Base-by-base conservation (phyloP, 2,113 vertebrate genomes). In the Zosterops borbonicus region DNA sequence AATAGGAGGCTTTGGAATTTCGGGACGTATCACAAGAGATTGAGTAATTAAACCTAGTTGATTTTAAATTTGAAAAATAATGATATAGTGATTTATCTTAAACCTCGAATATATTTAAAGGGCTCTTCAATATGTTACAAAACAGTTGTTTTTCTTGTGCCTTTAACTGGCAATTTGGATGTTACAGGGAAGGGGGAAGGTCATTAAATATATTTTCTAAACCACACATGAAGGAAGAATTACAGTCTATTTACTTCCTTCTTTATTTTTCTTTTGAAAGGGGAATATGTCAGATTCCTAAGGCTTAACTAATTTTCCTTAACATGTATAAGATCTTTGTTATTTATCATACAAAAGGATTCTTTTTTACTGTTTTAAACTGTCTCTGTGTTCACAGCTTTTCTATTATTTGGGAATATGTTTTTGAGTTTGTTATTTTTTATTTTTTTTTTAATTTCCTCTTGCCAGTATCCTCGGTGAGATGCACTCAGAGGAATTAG, bases 171-270 rank as follows among this genome's bases (percentile, higher is more conserved):
- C 3, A 35, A 19, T 55, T 82, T 77, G 3, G 6, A 2, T 59
- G 35, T 37, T 58, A 5, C 0, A 8, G 28, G 2, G 22, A 41
- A n/a, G 7, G 13, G 4, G 6, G 8, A 5, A 35, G 7, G 3
- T n/a, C 3, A 60, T 78, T 28, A 50, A 29, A 29, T 33, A 12
- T 19, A 1, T 33, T 78, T 94, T 46, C 17, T 49, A 55, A 60
- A 65, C 18, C 8, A 27, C 14, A 10, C 1, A 0, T 62, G 27
- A 53, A 70, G 8, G 6, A 3, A 59, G 11, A 68, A 56, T 55
- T 90, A 9, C 23, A 80, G 18, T 11, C 19, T 59, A 3, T 80
- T 69, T 56, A 12, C 5, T 27, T 55, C 5, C 27, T 41, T 44
- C 2, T 19, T 33, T 17, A 14, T 50, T 62, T 55, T 24, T 16